phyloP scores from a whole-genome alignment of 2,888 invertebrate species.

The Piscicola geometra region DNA sequence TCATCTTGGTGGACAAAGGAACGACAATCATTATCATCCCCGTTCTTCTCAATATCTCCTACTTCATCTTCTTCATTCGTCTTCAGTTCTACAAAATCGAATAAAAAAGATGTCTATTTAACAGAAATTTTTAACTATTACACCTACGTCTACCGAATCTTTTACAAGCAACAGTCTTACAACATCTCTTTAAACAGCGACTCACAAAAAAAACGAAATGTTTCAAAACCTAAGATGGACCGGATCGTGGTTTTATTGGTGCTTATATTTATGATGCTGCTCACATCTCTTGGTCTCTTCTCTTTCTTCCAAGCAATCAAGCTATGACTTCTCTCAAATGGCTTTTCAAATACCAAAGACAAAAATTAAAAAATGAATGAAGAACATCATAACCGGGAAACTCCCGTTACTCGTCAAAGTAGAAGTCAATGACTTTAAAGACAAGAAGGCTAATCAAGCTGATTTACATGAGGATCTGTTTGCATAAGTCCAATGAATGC shows the following conservation, averaged over 20 bases:
- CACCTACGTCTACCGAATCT: background rate
- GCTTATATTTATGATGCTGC: background rate
- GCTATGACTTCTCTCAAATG: no score
- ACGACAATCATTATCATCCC: background rate
- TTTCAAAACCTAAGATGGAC: background rate
- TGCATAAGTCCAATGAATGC: no score
- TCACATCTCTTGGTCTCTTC: background rate
- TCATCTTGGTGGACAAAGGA: slow-evolving; percentile 7
- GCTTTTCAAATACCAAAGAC: no score
- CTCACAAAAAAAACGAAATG: no score
- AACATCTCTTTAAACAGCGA: background rate
- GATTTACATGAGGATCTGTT: no score
- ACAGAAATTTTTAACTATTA: background rate
- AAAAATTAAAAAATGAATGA: no score
- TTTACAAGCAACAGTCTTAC: background rate
- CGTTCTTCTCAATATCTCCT: background rate
- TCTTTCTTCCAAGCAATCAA: background rate
- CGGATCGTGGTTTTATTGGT: background rate
- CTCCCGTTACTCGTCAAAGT: no score
- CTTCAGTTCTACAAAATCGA: background rate
- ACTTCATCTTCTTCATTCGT: background rate
- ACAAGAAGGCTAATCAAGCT: no score
- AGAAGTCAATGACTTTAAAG: no score
- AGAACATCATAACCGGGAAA: no score
- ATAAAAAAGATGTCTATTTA: background rate